These are phyloP conservation scores for Cariama cristata DNA, from an alignment of 2,113 vertebrate genomes.

Conservation along the genomic window DNA sequence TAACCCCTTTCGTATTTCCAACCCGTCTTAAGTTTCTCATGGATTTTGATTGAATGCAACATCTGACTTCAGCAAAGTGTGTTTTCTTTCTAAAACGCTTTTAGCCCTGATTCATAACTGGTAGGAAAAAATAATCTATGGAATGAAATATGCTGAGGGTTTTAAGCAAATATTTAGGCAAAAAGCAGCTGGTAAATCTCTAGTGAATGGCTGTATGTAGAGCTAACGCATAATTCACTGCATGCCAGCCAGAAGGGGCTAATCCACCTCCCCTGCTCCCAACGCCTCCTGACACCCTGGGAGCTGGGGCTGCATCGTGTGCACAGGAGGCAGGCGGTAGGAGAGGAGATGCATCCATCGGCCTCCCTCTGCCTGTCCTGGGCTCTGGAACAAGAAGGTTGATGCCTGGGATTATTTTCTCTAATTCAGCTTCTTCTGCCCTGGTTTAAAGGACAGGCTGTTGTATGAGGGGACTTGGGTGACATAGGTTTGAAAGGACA, in stretches of 20 bases:
- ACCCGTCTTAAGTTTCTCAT: background rate
- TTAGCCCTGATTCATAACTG: constrained; percentile 47
- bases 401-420: background rate
- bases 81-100: constrained; percentile 46
- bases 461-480: fast-evolving
- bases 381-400: background rate
- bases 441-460: background rate
- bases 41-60: constrained; percentile 7
- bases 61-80: constrained; percentile 18
- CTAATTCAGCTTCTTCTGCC: background rate
- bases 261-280: constrained; percentile 1
- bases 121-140: constrained; percentile 50
- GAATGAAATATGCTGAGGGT: constrained; percentile 42
- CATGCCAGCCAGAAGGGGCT: background rate
- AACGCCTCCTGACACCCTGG: fast-evolving
- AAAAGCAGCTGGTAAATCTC: constrained; percentile 66
- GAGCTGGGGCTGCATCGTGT: background rate
- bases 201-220: background rate
- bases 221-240: constrained; percentile 26
- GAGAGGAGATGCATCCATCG: background rate
- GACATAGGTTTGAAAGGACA: background rate
- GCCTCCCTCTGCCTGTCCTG: background rate
- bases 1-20: background rate
- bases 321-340: background rate
- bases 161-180: constrained; percentile 69